These are phyloP conservation scores for Catharus fuscescens DNA, from an alignment of 2,113 vertebrate species.

Conservation along the genomic window DNA sequence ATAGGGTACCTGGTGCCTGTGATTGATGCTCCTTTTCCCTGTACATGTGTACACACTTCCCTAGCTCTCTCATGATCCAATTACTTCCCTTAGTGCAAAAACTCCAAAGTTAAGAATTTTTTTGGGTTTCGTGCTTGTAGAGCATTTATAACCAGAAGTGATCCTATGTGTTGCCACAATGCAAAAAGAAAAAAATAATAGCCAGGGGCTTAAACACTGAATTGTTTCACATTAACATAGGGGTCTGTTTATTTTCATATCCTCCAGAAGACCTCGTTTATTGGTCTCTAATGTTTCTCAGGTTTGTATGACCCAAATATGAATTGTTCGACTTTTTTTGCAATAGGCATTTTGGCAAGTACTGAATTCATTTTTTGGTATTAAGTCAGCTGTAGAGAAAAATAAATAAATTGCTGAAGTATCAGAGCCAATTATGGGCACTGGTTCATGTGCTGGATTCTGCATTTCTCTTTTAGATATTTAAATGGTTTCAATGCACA, in stretches of 20 bases:
- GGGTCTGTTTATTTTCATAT: slow-evolving; percentile 49
- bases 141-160: not conserved
- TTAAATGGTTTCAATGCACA: slow-evolving; percentile 42
- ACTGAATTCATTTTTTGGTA: slow-evolving; percentile 55
- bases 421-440: slow-evolving; percentile 58
- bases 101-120: not conserved
- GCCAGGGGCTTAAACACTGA: not conserved
- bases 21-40: not conserved
- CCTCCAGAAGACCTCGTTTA: slow-evolving; percentile 28
- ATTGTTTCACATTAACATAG: not conserved
- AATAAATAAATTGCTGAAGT: slow-evolving; percentile 63
- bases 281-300: slow-evolving; percentile 42
- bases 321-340: slow-evolving; percentile 53
- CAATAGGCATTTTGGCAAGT: slow-evolving; percentile 49
- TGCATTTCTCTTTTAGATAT: slow-evolving; percentile 47
- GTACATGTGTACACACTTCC: too few relatives aligned
- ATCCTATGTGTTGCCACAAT: not conserved
- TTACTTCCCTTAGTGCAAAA: not conserved
- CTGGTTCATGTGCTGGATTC: slow-evolving; percentile 56
- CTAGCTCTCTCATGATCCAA: not conserved
- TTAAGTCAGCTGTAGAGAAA: slow-evolving; percentile 66
- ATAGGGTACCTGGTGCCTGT: not conserved
- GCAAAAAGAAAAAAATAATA: not conserved
- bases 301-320: slow-evolving; percentile 57
- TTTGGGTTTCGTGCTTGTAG: not conserved